Evolutionary conservation across 1,140 invertebrate genomes (phyloP), one percentile per base, ranked within the genome.

Genomic region (Cylas formicarius): DNA sequence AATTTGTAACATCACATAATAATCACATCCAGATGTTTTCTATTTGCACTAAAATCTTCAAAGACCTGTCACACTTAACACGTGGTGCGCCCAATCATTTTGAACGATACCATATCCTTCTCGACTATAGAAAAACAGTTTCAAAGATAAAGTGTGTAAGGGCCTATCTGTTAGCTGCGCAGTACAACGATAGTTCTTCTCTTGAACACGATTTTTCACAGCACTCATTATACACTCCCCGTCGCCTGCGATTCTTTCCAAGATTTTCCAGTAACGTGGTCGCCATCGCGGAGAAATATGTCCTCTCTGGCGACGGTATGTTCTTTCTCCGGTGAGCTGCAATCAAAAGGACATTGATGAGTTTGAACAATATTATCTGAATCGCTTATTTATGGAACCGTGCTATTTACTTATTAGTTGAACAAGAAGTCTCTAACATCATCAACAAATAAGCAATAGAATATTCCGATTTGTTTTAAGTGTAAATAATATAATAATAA

Each of bases 151-250:
- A n/a, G n/a, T n/a, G n/a, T n/a, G n/a, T n/a, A n/a, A n/a, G n/a
- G n/a, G n/a, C n/a, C n/a, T n/a, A n/a, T n/a, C n/a, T n/a, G n/a
- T n/a, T n/a, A n/a, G 24, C 33, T 9, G 32, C 51, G 26, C 52
- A 53, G 24, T 53, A 53, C 19, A 38, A 26, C 16, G 23, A 31
- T 10, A 69, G 48, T 50, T 67, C 64, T 38, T 55, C 55, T 13
- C 58, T 45, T 13, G 60, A 62, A 44, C 67, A 69, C 9, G 66
- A 43, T 29, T 67, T 67, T 10, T 65, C 63, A 26, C 67, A 68
- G 47, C 67, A 69, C 37, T 69, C 67, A 22, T 55, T 64, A 35
- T 64, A 66, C 4, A 69, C 56, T 3, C 55, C 55, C 2, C 62
- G 47, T 27, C 62, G 63, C 17, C 56, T 54, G 11, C 66, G 51